Percentiles rank a stretch among this genome's conserved stretches.
These are phyloP conservation scores for Hirtodrosophila alboralis DNA, from an alignment of 2,888 invertebrate genomes.

Conservation along the genomic window DNA sequence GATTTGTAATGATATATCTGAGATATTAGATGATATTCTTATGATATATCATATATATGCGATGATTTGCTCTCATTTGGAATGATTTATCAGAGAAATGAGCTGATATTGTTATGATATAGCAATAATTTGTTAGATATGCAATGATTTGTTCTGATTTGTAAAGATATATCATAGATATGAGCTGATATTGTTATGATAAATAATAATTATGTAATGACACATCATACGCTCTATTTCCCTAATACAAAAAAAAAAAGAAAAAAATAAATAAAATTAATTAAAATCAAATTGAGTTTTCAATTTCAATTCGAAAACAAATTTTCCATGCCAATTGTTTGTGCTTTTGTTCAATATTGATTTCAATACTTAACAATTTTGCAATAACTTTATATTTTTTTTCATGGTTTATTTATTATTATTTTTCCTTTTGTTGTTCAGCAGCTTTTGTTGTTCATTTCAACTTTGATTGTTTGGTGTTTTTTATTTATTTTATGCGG, in stretches of 20 bases:
- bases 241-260: too few species aligned
- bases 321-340: constrained; percentile 29
- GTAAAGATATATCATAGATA: too few species aligned
- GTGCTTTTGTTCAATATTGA: constrained; percentile 32
- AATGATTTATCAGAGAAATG: too few species aligned
- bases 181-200: too few species aligned
- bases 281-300: too few species aligned
- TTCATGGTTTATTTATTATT: constrained; percentile 1
- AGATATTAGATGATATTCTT: constrained; percentile 19
- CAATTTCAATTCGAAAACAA: constrained; percentile 14
- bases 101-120: too few species aligned
- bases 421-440: constrained; percentile 3
- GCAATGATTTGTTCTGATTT: too few species aligned
- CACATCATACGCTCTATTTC: constrained; percentile 24
- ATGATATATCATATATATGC: too few species aligned
- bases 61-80: too few species aligned
- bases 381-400: constrained; percentile 54
- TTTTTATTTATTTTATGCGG: constrained; percentile 40
- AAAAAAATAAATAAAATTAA: too few species aligned
- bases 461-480: constrained; percentile 41
- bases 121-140: too few species aligned
- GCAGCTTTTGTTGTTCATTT: constrained; percentile 18
- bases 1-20: too few species aligned
- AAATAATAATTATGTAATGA: constrained; percentile 20
- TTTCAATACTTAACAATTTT: constrained; percentile 64